Evolutionary conservation across 2,888 invertebrate species (phyloP).

Genomic region (Eudasyphora cyanicolor): DNA sequence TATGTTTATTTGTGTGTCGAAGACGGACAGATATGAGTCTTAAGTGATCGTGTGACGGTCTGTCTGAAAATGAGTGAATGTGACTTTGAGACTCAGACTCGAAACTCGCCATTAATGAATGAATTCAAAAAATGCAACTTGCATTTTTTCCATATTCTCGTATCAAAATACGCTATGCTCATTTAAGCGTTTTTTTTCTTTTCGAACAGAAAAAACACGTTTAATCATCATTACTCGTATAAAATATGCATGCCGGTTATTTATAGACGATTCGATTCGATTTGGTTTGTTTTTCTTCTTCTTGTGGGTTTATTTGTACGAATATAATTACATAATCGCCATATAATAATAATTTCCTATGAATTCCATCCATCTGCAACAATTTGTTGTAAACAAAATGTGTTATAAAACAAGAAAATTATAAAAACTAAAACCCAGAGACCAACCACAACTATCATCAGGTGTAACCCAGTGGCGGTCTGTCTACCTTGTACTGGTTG

Average conservation of each 20-base stretch:
- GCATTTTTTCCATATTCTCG: neutral
- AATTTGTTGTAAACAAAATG: slow-evolving; percentile 4
- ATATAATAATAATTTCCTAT: slow-evolving; percentile 21
- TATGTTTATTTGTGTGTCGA: no score
- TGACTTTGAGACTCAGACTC: no score
- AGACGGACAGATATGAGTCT: neutral
- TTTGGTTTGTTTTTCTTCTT: no score
- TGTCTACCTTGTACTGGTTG: no score
- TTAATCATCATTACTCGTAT: slow-evolving; percentile 37
- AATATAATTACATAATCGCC: slow-evolving; percentile 17
- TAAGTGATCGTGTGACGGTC: neutral
- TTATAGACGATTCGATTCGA: slow-evolving; percentile 2
- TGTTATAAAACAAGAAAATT: neutral
- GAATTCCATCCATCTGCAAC: slow-evolving; percentile 15
- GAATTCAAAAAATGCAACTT: slow-evolving; percentile 5
- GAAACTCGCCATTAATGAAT: neutral
- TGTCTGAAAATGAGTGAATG: neutral
- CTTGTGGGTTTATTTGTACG: no score
- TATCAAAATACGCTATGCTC: slow-evolving; percentile 3
- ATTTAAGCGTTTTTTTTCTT: neutral
- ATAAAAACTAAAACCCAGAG: neutral
- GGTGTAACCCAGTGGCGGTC: neutral
- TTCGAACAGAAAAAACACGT: slow-evolving; percentile 5
- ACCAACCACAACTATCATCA: neutral
- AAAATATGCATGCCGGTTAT: neutral